phyloP scores from a whole-genome alignment of 2,888 invertebrate species.

The Pterostichus madidus region DNA sequence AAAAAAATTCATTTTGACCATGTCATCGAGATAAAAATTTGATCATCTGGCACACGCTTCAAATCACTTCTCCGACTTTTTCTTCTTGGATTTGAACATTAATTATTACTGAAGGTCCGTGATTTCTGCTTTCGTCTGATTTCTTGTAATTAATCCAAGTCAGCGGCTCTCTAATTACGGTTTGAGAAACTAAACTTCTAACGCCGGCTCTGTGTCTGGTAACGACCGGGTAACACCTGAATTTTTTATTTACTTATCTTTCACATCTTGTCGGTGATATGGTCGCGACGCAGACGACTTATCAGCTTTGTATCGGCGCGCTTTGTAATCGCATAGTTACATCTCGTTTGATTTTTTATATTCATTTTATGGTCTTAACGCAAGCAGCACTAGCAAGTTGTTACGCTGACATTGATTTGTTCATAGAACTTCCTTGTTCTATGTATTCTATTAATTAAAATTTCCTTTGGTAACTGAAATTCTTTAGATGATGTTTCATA shows the following conservation, averaged over 20 bases:
- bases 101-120: constrained; percentile 61
- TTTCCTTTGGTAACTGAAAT: constrained; percentile 18
- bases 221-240: constrained; percentile 58
- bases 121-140: constrained; percentile 64
- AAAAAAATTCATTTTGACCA: constrained; percentile 11
- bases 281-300: constrained; percentile 26
- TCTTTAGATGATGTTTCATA: not conserved
- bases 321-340: constrained; percentile 65
- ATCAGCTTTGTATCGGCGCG: constrained; percentile 60
- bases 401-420: constrained; percentile 58
- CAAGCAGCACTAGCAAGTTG: not conserved
- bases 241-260: constrained; percentile 64
- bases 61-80: constrained; percentile 24
- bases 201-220: constrained; percentile 43
- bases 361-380: constrained; percentile 22
- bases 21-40: constrained; percentile 46
- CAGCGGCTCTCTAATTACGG: constrained; percentile 65
- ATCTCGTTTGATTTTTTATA: constrained; percentile 59
- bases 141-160: constrained; percentile 65
- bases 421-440: constrained; percentile 52
- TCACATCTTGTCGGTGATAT: constrained; percentile 59
- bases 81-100: constrained; percentile 50
- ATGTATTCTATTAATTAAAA: constrained; percentile 60
- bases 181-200: constrained; percentile 61
- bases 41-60: constrained; percentile 47